A percentile compares a stretch with the other conserved stretches of the same genome.
Evolutionary conservation across 2,797 vertebrate species (phyloP).

Genomic region (Valencia hispanica): DNA sequence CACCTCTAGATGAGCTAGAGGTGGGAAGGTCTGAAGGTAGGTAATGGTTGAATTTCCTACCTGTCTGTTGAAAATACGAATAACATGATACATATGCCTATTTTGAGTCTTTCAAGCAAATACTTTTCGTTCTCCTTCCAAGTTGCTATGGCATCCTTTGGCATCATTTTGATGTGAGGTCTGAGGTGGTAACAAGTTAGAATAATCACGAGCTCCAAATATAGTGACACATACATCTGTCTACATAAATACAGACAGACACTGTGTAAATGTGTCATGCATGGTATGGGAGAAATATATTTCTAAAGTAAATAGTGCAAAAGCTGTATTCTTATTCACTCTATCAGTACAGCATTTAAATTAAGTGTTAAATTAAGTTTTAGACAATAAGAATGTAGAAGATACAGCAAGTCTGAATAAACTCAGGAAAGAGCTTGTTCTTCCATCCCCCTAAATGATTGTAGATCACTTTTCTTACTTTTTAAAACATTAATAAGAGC

Average conservation of each 20-base stretch:
- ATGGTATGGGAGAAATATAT: not conserved
- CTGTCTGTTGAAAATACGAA: not conserved
- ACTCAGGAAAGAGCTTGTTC: not conserved
- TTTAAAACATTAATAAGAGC: not conserved
- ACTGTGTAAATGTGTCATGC: not conserved
- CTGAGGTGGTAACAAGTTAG: constrained; percentile 28
- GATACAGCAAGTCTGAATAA: no score
- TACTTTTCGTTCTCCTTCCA: not conserved
- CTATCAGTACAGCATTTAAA: not conserved
- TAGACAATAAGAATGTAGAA: not conserved
- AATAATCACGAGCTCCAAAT: constrained; percentile 31
- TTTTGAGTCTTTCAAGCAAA: not conserved
- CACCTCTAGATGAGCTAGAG: no score
- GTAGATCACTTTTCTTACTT: not conserved
- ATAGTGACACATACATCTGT: constrained; percentile 28
- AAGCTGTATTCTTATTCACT: not conserved
- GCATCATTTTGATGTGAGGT: constrained; percentile 14
- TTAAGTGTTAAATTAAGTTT: not conserved
- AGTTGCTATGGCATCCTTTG: constrained; percentile 34
- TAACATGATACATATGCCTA: not conserved
- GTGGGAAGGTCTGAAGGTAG: no score
- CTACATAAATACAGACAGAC: not conserved
- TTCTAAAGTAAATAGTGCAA: not conserved
- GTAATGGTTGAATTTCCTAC: no score
- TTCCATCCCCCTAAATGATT: not conserved